These are phyloP conservation scores for Caenorhabditis inopinata DNA, from an alignment of 1,140 invertebrate genomes.

Conservation along the genomic window DNA sequence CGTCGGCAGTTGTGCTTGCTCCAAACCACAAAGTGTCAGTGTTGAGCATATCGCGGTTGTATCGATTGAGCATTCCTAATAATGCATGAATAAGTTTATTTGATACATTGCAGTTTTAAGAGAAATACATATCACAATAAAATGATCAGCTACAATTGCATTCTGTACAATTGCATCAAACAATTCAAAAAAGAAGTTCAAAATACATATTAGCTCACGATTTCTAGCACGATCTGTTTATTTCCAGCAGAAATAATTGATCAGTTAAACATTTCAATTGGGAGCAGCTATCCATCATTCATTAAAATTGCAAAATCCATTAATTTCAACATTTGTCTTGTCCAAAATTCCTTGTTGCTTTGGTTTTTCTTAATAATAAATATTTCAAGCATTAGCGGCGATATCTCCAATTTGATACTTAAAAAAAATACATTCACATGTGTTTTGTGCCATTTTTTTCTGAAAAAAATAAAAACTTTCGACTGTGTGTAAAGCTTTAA, in stretches of 20 bases:
- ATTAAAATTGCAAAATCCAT: neutral
- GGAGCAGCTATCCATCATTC: no score
- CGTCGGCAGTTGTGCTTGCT: neutral
- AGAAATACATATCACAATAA: neutral
- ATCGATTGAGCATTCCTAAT: neutral
- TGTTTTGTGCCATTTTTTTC: no score
- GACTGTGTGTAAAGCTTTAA: no score
- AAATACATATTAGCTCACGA: neutral
- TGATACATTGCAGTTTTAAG: no score
- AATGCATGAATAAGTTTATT: neutral
- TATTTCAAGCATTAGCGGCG: neutral
- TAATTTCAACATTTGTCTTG: neutral
- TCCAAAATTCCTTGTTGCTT: neutral
- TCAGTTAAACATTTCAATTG: no score
- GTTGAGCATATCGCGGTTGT: neutral
- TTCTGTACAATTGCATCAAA: constrained; percentile 8
- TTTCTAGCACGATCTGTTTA: neutral
- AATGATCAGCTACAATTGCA: neutral
- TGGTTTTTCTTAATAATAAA: neutral
- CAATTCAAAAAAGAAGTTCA: neutral
- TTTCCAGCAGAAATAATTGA: neutral
- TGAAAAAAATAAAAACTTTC: no score
- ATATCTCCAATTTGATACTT: neutral
- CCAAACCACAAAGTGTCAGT: constrained; percentile 3
- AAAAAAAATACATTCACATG: no score